Conservation (phyloP, 2,888 invertebrate genomes). For the Eristalis tenax region DNA sequence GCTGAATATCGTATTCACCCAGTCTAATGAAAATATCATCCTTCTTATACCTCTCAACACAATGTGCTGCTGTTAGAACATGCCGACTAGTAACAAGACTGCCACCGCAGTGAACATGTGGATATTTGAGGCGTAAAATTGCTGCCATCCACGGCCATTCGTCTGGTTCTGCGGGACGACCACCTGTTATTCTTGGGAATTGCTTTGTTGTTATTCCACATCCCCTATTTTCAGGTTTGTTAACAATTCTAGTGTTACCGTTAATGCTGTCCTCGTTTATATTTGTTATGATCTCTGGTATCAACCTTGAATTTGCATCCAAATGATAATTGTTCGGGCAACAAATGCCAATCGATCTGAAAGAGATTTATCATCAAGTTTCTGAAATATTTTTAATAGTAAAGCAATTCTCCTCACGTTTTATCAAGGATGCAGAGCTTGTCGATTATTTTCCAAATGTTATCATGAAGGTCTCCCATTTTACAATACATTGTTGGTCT, state of each 20-base stretch:
- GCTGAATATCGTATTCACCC: conserved; percentile 90
- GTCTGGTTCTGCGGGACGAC: conserved; percentile 84
- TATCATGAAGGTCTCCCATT: conserved; percentile 84
- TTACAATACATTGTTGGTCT: conserved; percentile 84
- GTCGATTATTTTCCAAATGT: conserved; percentile 85
- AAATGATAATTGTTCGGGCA: conserved; percentile 83
- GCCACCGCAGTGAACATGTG: conserved; percentile 88
- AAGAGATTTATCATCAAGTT: too few relatives aligned
- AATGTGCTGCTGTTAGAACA: conserved; percentile 84
- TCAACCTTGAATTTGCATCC: conserved; percentile 73
- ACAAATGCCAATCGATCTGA: conserved; percentile 86
- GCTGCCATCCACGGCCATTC: conserved; percentile 95
- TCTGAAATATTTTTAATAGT: too few relatives aligned
- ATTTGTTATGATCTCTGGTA: conserved; percentile 75
- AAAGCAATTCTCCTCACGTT: conserved; percentile 62
- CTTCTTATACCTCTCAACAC: conserved; percentile 83
- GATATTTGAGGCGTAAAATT: conserved; percentile 84
- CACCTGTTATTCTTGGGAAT: conserved; percentile 84
- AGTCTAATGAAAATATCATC: conserved; percentile 87
- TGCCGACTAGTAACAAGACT: conserved; percentile 88
- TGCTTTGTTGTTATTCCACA: conserved; percentile 80
- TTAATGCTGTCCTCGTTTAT: conserved; percentile 65
- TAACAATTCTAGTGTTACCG: conserved; percentile 74
- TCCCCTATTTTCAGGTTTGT: conserved; percentile 78
- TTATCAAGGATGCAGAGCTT: conserved; percentile 87